Base-by-base conservation (phyloP, 2,113 vertebrate species). In the Gymnobelideus leadbeateri region DNA sequence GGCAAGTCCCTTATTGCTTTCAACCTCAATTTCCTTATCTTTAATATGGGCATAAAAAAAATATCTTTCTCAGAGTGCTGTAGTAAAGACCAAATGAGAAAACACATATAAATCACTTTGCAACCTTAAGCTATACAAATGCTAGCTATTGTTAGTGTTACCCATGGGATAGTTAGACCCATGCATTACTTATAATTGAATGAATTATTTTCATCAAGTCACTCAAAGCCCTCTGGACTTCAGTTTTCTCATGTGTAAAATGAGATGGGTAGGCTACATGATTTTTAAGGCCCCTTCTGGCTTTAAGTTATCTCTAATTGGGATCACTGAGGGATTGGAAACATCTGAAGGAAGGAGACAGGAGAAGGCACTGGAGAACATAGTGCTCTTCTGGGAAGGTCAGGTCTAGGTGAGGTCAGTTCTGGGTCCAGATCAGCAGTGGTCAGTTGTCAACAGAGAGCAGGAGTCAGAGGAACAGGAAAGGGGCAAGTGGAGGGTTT, bases 201-300 rank as follows among this genome's bases (percentile, higher is more conserved):
- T 77, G 46, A 46, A 91, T n/a, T 94, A 47, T 51, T 68, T 95
- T 95, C 84, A 95, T 89, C 53, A 21, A 57, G 28, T 89, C n/a
- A 96, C 26, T 89, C 37, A 43, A 89, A 68, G 11, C 68, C 37
- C 5, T 77, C 68, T 77, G 31, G 68, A 21, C 37, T 37, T 77
- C 14, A n/a, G 61, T n/a, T n/a, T 77, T 77, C 61, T 77, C 37
- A 77, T n/a, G 2, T 19, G 8, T 77, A 77, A n/a, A 77, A 77
- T 77, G 16, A n/a, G 68, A n/a, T n/a, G 12, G 4, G 7, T 77
- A 77, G 37, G 16, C 37, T 77, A 77, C 37, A n/a, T 77, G 37
- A n/a, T 37, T 77, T 68, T 31, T 68, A 68, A 68, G 31, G 3
- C 37, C 14, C 31, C 31, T 68, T 77, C 68, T 16, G 19, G 37